Evolutionary conservation across 2,797 vertebrate genomes (phyloP).

Genomic region (Lagocephalus sceleratus): DNA sequence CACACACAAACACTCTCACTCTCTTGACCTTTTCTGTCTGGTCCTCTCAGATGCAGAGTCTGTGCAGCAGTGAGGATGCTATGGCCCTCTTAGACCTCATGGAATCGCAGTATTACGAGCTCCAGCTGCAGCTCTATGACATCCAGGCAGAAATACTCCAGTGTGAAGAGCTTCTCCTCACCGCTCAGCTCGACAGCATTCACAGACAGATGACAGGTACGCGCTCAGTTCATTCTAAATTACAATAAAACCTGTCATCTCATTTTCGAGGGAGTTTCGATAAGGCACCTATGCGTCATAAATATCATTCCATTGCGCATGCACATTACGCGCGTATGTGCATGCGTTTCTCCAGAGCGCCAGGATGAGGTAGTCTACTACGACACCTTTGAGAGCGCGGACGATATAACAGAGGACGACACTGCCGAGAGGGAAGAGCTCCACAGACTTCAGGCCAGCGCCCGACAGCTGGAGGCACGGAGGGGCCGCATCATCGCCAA

Average conservation of each 20-base stretch:
- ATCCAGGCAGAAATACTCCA: slow-evolving; percentile 96
- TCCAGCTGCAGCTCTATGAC: slow-evolving; percentile 95
- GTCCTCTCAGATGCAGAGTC: slow-evolving; percentile 86
- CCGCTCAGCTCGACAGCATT: slow-evolving; percentile 91
- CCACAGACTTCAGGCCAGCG: slow-evolving; percentile 86
- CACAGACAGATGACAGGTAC: slow-evolving; percentile 91
- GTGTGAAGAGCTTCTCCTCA: slow-evolving; percentile 93
- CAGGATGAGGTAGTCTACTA: slow-evolving; percentile 97
- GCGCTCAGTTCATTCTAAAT: neutral
- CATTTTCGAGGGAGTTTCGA: neutral
- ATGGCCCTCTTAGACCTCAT: slow-evolving; percentile 88
- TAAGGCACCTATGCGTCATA: neutral
- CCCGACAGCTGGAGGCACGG: slow-evolving; percentile 91
- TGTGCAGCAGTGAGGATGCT: slow-evolving; percentile 88
- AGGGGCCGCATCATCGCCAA: slow-evolving; percentile 94
- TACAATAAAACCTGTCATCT: neutral
- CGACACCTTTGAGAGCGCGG: slow-evolving; percentile 95
- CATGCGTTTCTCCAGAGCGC: slow-evolving; percentile 75
- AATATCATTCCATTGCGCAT: neutral
- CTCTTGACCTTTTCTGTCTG: slow-evolving; percentile 1
- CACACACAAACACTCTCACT: neutral
- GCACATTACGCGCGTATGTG: neutral
- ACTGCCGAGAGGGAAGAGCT: slow-evolving; percentile 82
- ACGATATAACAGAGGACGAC: slow-evolving; percentile 82
- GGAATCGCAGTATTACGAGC: slow-evolving; percentile 93